Base-by-base conservation (phyloP, 1,140 invertebrate species). In the Psix sp. region DNA sequence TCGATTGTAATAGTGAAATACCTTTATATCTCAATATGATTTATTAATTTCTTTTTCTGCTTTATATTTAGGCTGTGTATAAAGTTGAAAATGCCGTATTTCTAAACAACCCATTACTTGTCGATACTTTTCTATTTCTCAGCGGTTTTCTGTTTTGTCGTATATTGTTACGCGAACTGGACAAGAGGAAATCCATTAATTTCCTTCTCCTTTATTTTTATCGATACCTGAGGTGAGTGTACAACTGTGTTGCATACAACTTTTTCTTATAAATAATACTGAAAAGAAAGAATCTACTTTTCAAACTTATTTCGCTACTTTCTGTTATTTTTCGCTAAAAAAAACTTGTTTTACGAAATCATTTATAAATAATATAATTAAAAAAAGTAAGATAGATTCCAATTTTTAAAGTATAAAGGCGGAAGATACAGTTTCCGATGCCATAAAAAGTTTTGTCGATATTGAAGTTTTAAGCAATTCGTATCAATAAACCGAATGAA, bases 81-180 rank as follows among this genome's bases (percentile, higher is more conserved):
- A 79, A 81, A 65, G 74, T 82, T 17, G 79, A 84, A 76, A 84
- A 87, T 57, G 84, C 88, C 1, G 88, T 91, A 46, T 89, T 92
- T 76, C 73, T 91, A 33, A 92, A 91, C 80, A 91, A 90, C 71
- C 84, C 90, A 0, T 82, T 91, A 1, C 80, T 92, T 5, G 92
- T 93, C 5, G 92, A 93, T 75, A 92, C 91, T 9, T 93, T 93
- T 82, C 87, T 93, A 15, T 85, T 93, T 49, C 81, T 93, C 9
- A 91, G 91, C 74, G 92, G 91, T 7, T 90, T 93, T 76, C 87
- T 93, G 14, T 89, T 93, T 75, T 88, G 90, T 59, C 88, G 91
- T 71, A 86, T 91, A 29, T 77, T 93, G 0, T 82, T 93, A n/a
- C 85, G 90, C 10, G 90, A 93, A 78, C 82, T 93, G 45, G 91